phyloP scores from a whole-genome alignment of 2,797 vertebrate genomes.

The Synaphobranchus kaupii region DNA sequence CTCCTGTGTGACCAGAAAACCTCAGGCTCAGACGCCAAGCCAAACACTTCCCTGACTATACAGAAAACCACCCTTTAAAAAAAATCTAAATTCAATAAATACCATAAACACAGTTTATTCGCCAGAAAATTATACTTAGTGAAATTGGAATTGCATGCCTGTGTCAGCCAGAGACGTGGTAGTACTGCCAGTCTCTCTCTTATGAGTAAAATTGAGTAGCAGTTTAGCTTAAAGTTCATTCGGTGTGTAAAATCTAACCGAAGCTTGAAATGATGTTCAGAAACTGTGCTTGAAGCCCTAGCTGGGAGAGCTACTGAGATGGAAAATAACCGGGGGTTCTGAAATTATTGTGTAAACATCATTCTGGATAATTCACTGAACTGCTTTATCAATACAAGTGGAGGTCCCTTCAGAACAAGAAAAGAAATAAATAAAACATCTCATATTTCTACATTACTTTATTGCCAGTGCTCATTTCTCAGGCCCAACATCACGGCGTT shows the following conservation, averaged over 20 bases:
- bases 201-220: neutral
- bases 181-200: neutral
- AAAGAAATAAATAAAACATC: neutral
- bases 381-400: constrained; percentile 51
- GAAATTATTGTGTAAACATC: neutral
- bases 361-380: constrained; percentile 61
- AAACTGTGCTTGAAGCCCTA: neutral
- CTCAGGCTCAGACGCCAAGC: neutral
- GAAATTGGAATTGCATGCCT: neutral
- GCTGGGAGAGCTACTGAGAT: neutral
- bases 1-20: neutral
- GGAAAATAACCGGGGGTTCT: neutral
- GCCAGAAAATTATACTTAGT: neutral
- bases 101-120: neutral
- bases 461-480: neutral
- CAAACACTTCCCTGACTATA: neutral
- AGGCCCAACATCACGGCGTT: neutral
- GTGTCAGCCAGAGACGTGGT: neutral
- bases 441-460: neutral
- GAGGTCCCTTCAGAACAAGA: constrained; percentile 65
- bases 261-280: neutral
- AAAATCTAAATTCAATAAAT: neutral
- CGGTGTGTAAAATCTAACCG: neutral
- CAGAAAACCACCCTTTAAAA: neutral
- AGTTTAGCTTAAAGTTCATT: neutral